Evolutionary conservation across 2,797 vertebrate species (phyloP).

Genomic region (Girardinus metallicus): DNA sequence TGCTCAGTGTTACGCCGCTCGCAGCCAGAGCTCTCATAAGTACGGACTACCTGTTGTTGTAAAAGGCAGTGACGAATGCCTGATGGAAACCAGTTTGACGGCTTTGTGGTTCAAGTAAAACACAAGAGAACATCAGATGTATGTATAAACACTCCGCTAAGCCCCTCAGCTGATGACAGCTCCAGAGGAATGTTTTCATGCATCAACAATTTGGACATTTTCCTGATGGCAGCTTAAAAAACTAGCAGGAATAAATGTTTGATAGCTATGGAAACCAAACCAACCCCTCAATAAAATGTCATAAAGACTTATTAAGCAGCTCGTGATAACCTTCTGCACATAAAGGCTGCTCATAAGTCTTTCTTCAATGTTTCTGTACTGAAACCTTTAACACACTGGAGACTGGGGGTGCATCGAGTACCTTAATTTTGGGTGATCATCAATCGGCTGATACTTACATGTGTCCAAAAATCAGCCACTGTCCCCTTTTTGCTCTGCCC

Average conservation of each 20-base stretch:
- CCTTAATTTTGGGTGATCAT: not conserved
- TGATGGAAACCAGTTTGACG: conserved; percentile 71
- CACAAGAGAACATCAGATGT: conserved; percentile 58
- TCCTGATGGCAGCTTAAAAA: conserved; percentile 35
- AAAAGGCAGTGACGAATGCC: conserved; percentile 62
- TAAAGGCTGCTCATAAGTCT: conserved; percentile 25
- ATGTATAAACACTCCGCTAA: conserved; percentile 31
- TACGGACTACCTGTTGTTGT: conserved; percentile 70
- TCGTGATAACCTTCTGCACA: conserved; percentile 47
- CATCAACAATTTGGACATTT: conserved; percentile 37
- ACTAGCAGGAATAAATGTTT: conserved; percentile 41
- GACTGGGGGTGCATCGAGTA: not conserved
- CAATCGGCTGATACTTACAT: not conserved
- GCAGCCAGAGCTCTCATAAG: conserved; percentile 56
- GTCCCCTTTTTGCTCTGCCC: not conserved
- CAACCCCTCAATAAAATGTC: conserved; percentile 29
- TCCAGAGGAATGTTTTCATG: conserved; percentile 38
- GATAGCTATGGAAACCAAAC: conserved; percentile 53
- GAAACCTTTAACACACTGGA: not conserved
- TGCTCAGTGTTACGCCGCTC: conserved; percentile 66
- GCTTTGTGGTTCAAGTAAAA: conserved; percentile 41
- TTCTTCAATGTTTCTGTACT: conserved; percentile 23
- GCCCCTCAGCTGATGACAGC: conserved; percentile 36
- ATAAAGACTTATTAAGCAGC: conserved; percentile 31
- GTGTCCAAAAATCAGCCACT: not conserved